Base-by-base conservation (phyloP, 2,888 invertebrate species). In the Melanophora roralis region DNA sequence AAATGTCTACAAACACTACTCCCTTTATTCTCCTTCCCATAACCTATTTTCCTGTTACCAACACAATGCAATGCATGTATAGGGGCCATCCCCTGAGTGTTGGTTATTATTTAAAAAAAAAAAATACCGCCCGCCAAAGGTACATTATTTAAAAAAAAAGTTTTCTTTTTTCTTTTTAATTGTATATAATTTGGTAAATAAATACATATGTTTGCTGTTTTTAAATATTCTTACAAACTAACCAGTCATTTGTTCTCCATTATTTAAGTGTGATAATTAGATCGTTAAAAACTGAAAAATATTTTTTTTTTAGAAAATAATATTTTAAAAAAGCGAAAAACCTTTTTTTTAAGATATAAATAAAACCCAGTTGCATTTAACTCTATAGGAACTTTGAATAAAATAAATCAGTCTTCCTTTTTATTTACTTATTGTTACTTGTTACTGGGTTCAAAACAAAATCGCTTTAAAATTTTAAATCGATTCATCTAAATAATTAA, bases 181-280 rank as follows among this genome's bases (percentile, higher is more conserved):
- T 16, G 16, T 3, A 7, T 21, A 43, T 6, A 23, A n/a, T n/a
- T 47, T 16, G 3, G 7, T 16, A 19, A 2, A 36, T 21, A 23
- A 12, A 6, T 32, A 43, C 32, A 12, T 23, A 49, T 36, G 12
- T 27, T 27, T 47, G 5, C 55, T 47, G 6, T 76, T 69, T 64
- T 23, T 40, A 45, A 57, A 36, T 12, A 75, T 79, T 72, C 84
- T 84, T 84, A 84, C 62, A 69, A 72, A 85, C 88, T 88, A 89
- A 88, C 88, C 89, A 89, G 89, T 89, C 89, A 89, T 88, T 87
- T 89, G 86, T 89, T 89, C 89, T 89, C 89, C 89, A 75, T 88
- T 88, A 87, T 60, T 64, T 43, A 45, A 74, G 62, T 74, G 53
- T 74, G 49, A 47, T 62, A 40, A 59, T 69, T 23, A 59, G 65